Base-by-base conservation (phyloP, 2,888 invertebrate species). In the Odontocerum albicorne region DNA sequence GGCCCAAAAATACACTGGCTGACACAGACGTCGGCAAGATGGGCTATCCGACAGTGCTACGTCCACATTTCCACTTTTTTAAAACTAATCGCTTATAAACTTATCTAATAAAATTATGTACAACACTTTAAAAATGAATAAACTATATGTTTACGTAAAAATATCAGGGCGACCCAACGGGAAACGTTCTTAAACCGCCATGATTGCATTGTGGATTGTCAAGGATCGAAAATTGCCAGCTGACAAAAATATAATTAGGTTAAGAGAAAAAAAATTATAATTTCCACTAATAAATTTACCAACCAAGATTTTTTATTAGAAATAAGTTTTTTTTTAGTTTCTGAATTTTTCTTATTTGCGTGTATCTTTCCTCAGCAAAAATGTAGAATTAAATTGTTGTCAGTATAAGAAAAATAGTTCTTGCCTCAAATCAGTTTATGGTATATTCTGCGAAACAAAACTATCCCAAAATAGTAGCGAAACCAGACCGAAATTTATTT, bases 161-260 rank as follows among this genome's bases (percentile, higher is more conserved):
- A 77, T 76, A 76, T 72, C 73, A 75, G 74, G 75, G 77, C 77
- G 76, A 75, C 74, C 75, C 77, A 78, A 75, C 75, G 76, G 77
- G 77, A 77, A 76, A 77, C 58, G 75, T 74, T 68, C 74, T 72
- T 74, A 75, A 75, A 76, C 77, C 78, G 78, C 78, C 78, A 78
- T 77, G 77, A 78, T 77, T 78, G 78, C 78, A 78, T 78, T 77
- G 77, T 77, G 74, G 76, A 72, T 75, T 77, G 77, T 77, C 77
- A 77, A 77, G 75, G 75, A 69, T 31, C 67, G 63, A 63, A 73
- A 74, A 73, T 74, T 76, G 70, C 75, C 65, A 70, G 62, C 20
- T 2, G 3, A 2, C 4, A n/a, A 40, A 40, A 27, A 43, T 43
- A 20, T 4, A 16, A 27, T 27, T 27, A 27, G 10, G n/a, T n/a